Percentiles rank a stretch among this genome's conserved stretches.
phyloP scores from a whole-genome alignment of 2,888 invertebrate genomes.

The Hoplodrina blanda region DNA sequence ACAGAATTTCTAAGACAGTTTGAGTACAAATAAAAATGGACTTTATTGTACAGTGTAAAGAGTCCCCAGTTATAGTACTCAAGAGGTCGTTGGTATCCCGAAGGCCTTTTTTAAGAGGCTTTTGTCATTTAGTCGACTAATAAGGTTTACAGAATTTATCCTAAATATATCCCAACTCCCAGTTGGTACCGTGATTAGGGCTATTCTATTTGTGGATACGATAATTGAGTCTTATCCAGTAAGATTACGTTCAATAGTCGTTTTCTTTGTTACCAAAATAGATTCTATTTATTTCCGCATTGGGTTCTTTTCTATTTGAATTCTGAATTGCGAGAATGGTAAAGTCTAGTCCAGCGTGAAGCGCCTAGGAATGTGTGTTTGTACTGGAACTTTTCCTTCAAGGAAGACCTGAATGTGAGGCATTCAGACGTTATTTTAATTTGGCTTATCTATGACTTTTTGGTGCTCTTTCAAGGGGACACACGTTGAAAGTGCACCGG shows the following conservation, averaged over 20 bases:
- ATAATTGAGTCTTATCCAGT: neutral
- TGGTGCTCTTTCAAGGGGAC: too few relatives aligned
- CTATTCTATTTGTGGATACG: neutral
- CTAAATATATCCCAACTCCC: neutral
- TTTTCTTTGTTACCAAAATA: too few relatives aligned
- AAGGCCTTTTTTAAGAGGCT: slow-evolving; percentile 3
- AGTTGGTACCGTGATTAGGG: neutral
- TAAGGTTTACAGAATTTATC: slow-evolving; percentile 20
- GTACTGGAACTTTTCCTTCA: too few relatives aligned
- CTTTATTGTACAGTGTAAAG: slow-evolving; percentile 10
- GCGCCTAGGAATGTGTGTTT: too few relatives aligned
- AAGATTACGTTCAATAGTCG: neutral
- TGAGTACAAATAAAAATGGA: neutral
- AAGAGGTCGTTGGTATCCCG: slow-evolving; percentile 1
- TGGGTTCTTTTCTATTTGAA: neutral
- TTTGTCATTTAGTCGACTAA: slow-evolving; percentile 18
- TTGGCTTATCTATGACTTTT: too few relatives aligned
- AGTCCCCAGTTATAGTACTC: neutral
- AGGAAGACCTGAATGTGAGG: too few relatives aligned
- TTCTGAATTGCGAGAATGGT: neutral
- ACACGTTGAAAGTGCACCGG: too few relatives aligned
- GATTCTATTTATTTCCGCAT: neutral
- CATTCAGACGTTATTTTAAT: too few relatives aligned
- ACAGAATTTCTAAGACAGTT: neutral
- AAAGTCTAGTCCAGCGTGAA: neutral